Conservation (phyloP, 2,797 vertebrate genomes). For the Gobio occitaniae region DNA sequence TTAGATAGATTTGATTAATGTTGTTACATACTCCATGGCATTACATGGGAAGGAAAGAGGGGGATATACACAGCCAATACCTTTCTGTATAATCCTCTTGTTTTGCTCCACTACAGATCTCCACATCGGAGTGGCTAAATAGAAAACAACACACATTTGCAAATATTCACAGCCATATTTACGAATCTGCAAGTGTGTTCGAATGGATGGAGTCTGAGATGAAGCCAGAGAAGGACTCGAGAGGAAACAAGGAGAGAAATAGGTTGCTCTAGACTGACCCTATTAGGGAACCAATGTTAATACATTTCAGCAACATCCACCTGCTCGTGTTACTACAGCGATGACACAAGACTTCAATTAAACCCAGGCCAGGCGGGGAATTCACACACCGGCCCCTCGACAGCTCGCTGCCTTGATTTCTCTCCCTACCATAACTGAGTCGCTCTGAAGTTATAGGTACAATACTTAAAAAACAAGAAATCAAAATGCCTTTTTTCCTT, state of each 20-base stretch:
- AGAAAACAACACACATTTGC: not conserved
- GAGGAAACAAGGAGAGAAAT: conserved; percentile 5
- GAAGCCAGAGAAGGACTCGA: not conserved
- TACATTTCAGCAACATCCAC: conserved; percentile 56
- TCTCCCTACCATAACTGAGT: not conserved
- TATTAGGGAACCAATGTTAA: conserved; percentile 58
- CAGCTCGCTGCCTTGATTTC: conserved; percentile 52
- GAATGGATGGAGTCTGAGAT: not conserved
- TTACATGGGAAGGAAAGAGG: not conserved
- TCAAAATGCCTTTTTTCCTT: not conserved
- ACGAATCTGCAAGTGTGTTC: not conserved
- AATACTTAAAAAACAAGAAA: not conserved
- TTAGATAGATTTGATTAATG: conserved; percentile 54
- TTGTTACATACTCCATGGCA: conserved; percentile 37
- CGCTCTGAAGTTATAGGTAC: not conserved
- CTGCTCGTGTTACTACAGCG: conserved; percentile 49
- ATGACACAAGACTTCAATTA: conserved; percentile 65
- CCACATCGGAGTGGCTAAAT: not conserved
- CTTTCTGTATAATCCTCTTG: not conserved
- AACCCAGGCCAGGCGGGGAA: conserved; percentile 49
- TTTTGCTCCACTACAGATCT: conserved; percentile 11
- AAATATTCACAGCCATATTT: not conserved
- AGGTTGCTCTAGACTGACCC: conserved; percentile 46
- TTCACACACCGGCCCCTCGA: conserved; percentile 37
- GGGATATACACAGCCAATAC: not conserved